phyloP scores from a whole-genome alignment of 2,113 vertebrate species.

The Cyphomyrus plagiostoma region DNA sequence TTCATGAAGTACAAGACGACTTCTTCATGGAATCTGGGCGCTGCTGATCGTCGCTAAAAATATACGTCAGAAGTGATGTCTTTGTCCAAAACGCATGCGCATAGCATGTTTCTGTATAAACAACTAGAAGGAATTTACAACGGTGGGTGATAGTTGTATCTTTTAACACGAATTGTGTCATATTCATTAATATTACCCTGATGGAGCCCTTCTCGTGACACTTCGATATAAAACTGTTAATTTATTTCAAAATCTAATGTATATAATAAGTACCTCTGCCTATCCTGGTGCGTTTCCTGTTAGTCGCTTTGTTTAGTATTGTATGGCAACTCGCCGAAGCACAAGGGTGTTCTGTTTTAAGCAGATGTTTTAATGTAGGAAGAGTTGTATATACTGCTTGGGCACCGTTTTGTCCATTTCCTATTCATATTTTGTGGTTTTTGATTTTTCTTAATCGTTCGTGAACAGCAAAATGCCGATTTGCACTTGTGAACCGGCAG shows the following conservation, averaged over 20 bases:
- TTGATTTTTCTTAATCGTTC: neutral
- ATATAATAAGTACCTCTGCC: neutral
- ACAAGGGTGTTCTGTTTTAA: neutral
- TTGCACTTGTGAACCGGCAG: neutral
- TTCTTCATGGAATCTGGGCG: neutral
- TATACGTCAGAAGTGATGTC: neutral
- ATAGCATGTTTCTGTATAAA: slow-evolving; percentile 5
- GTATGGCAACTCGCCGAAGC: neutral
- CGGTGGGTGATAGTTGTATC: slow-evolving; percentile 13
- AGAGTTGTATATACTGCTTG: neutral
- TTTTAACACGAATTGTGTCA: neutral
- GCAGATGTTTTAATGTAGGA: neutral
- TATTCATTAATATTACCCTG: neutral
- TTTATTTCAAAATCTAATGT: neutral
- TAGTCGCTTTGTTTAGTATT: slow-evolving; percentile 2
- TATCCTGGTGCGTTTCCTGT: slow-evolving; percentile 6
- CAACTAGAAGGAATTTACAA: slow-evolving; percentile 2
- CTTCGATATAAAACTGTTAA: neutral
- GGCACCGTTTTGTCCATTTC: neutral
- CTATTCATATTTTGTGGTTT: neutral
- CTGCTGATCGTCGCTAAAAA: neutral
- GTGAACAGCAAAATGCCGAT: neutral
- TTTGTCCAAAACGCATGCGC: slow-evolving; percentile 5
- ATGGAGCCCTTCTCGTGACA: neutral
- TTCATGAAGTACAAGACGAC: neutral